Evolutionary conservation across 2,797 vertebrate genomes (phyloP).

Genomic region (Neosilurus hyrtlii): DNA sequence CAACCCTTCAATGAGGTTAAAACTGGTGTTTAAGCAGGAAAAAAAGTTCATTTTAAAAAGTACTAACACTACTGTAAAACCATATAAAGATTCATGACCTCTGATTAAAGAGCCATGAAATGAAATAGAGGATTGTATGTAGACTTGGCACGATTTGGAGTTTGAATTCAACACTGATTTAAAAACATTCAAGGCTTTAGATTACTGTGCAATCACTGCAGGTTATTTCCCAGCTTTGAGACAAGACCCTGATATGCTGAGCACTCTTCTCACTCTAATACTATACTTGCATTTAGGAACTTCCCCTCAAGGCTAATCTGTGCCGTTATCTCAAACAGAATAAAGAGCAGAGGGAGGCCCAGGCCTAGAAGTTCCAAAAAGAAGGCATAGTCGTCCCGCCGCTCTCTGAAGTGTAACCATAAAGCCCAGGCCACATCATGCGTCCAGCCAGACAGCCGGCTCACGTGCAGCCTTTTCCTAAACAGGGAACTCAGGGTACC

Average conservation of each 20-base stretch:
- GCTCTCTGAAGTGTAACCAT: conserved; percentile 80
- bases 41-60: background rate
- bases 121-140: too few relatives aligned
- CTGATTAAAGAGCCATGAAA: background rate
- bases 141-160: conserved; percentile 1
- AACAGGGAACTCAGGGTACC: conserved; percentile 92
- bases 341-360: conserved; percentile 83
- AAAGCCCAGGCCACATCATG: conserved; percentile 71
- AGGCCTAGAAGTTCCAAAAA: conserved; percentile 89
- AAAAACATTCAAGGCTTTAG: background rate
- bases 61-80: background rate
- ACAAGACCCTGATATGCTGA: background rate
- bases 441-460: conserved; percentile 78
- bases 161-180: background rate
- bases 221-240: background rate
- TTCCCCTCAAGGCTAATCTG: conserved; percentile 82
- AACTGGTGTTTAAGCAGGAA: background rate
- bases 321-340: conserved; percentile 81
- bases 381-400: conserved; percentile 84
- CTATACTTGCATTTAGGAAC: conserved; percentile 58
- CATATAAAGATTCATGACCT: background rate
- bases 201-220: background rate
- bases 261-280: background rate
- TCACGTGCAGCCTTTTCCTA: conserved; percentile 79
- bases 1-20: background rate